Evolutionary conservation across 2,797 vertebrate species (phyloP), one percentile per base, ranked within the genome.

Genomic region (Trichosurus vulpecula): DNA sequence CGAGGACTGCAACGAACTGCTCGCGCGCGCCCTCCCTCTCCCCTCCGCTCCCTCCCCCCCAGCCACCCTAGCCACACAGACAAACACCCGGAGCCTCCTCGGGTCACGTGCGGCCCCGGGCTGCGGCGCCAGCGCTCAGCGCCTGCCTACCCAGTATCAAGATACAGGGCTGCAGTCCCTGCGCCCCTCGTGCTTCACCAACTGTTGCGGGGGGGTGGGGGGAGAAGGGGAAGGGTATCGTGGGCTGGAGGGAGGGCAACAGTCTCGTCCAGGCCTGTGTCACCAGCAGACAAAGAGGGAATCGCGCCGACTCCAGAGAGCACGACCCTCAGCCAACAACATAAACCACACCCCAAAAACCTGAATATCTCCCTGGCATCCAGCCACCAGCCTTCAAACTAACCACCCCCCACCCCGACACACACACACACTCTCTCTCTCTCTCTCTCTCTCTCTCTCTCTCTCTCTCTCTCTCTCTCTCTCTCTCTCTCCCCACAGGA

Each of bases 211-310:
- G 61, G 9, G 55, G 19, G 29, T 5, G 16, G 54, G 54, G 58
- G 31, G 14, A 25, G 25, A 47, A 41, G 19, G 66, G 66, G 8
- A 8, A n/a, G n/a, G n/a, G n/a, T n/a, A 41, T 41, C n/a, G 47
- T 3, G n/a, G 3, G 19, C 6, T 25, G n/a, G n/a, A 81, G 66
- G 22, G n/a, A 81, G 41, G n/a, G n/a, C 41, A 25, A 10, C 19
- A 6, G 66, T 22, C 16, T 81, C 0, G 66, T 81, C 66, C 66
- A 27, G 66, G 66, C 66, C 41, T 47, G n/a, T 81, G 55, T 52
- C 95, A 94, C 52, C 95, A 92, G 90, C 53, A 97, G 56, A 97
- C 98, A 97, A 97, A 97, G 95, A 96, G 29, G 89, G 66, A 94
- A 52, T 52, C 9, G 54, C 31, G 30, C 30, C n/a, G 66, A 74